phyloP scores from a whole-genome alignment of 2,797 vertebrate species.

The Rhadinocentrus ornatus region DNA sequence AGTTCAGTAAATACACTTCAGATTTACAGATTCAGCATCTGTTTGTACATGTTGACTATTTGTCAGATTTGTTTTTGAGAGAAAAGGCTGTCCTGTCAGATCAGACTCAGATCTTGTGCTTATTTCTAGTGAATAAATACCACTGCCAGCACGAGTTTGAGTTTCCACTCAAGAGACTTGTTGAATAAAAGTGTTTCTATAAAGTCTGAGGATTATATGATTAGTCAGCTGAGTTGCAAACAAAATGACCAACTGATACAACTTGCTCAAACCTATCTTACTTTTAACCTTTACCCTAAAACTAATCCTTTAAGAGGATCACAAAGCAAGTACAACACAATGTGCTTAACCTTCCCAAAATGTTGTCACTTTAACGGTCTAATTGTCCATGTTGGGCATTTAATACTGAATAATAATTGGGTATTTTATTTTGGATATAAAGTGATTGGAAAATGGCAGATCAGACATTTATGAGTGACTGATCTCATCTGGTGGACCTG shows the following conservation, averaged over 20 bases:
- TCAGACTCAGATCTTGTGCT: conserved; percentile 15
- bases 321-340: background rate
- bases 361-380: background rate
- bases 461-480: too few species aligned
- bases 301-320: background rate
- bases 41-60: conserved; percentile 21
- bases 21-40: conserved; percentile 5
- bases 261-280: too few species aligned
- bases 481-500: background rate
- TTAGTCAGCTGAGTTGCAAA: background rate
- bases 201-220: background rate
- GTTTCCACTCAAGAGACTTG: conserved; percentile 22
- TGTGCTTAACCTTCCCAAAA: background rate
- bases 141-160: conserved; percentile 20
- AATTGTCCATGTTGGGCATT: background rate
- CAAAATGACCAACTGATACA: background rate
- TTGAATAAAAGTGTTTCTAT: conserved; percentile 58
- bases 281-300: background rate
- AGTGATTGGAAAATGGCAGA: background rate
- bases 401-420: background rate
- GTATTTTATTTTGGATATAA: background rate
- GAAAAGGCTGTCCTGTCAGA: background rate
- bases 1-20: conserved; percentile 6
- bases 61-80: conserved; percentile 10
- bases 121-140: conserved; percentile 14